A percentile compares a stretch with the other conserved stretches of the same genome.
These are phyloP conservation scores for Callipepla californica DNA, from an alignment of 2,113 vertebrate genomes.

Conservation along the genomic window DNA sequence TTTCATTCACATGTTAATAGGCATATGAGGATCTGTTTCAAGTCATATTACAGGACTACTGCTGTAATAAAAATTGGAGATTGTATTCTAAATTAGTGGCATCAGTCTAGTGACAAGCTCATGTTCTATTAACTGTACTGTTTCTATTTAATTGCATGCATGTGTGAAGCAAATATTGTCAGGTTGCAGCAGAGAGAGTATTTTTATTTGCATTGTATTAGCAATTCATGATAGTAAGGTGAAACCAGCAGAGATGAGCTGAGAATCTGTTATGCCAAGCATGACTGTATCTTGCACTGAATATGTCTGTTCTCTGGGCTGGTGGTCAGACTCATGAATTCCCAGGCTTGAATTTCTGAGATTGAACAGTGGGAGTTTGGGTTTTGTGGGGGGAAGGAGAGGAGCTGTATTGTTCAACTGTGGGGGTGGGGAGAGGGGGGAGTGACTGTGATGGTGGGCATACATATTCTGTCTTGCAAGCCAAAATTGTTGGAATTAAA, in stretches of 20 bases:
- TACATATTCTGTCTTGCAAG: neutral
- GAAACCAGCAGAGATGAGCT: neutral
- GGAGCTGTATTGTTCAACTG: neutral
- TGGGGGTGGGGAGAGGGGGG: neutral
- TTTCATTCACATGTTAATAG: neutral
- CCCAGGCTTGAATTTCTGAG: neutral
- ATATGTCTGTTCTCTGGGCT: neutral
- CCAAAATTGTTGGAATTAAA: neutral
- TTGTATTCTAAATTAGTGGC: neutral
- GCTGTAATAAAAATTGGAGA: neutral
- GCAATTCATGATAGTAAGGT: neutral
- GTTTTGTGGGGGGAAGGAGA: neutral
- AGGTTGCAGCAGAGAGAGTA: neutral
- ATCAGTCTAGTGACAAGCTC: neutral
- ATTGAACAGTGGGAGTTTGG: neutral
- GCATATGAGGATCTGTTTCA: neutral
- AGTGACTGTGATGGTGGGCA: neutral
- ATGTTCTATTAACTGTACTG: neutral
- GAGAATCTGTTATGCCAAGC: neutral
- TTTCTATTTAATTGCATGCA: slow-evolving; percentile 8
- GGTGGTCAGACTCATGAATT: neutral
- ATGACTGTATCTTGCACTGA: neutral
- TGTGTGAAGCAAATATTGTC: neutral
- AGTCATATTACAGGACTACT: neutral
- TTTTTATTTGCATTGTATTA: slow-evolving; percentile 9